Conservation (phyloP, 2,888 invertebrate genomes). For the Drosophila pseudotalamancana region DNA sequence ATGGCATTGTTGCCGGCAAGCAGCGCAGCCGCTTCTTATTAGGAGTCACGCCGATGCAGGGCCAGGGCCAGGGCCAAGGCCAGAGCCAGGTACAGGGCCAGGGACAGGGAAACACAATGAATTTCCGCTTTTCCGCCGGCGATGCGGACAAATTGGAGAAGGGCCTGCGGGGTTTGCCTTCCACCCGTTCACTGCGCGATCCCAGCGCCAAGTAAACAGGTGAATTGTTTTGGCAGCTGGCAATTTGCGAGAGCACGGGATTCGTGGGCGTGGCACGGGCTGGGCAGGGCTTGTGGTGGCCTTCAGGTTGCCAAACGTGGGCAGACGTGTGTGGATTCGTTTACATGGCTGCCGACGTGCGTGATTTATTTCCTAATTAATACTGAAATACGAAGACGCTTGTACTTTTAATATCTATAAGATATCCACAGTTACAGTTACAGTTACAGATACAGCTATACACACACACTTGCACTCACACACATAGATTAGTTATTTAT, state of each 20-base stretch:
- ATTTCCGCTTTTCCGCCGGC: conserved; percentile 89
- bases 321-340: conserved; percentile 27
- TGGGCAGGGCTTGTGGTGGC: not conserved
- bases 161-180: conserved; percentile 86
- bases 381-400: conserved; percentile 78
- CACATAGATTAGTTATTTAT: conserved; percentile 33
- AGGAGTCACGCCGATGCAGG: conserved; percentile 50
- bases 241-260: not conserved
- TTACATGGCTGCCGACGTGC: conserved; percentile 51
- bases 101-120: conserved; percentile 63
- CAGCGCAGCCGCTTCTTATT: conserved; percentile 51
- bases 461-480: conserved; percentile 10
- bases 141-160: conserved; percentile 88
- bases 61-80: not conserved
- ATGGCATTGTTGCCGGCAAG: conserved; percentile 14
- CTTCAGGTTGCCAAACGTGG: conserved; percentile 29
- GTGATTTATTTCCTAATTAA: conserved; percentile 77
- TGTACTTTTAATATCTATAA: conserved; percentile 76
- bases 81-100: conserved; percentile 30
- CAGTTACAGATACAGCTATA: conserved; percentile 2
- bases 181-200: conserved; percentile 88
- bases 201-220: conserved; percentile 57
- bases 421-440: conserved; percentile 44
- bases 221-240: conserved; percentile 20
- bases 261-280: not conserved